Evolutionary conservation across 2,113 vertebrate species (phyloP).

Genomic region (Abramis brama): DNA sequence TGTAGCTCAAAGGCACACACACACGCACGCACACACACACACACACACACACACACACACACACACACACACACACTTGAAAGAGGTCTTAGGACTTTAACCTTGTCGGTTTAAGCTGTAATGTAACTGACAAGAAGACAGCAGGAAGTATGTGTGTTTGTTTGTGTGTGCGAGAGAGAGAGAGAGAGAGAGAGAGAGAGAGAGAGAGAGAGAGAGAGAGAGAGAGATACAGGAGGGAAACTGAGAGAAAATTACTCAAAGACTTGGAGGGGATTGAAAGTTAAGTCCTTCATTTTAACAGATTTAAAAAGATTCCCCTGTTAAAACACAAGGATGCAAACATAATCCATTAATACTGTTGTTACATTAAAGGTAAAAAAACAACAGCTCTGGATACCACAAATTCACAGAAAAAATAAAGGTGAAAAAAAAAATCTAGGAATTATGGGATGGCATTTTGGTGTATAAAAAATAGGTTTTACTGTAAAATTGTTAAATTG

Average conservation of each 20-base stretch:
- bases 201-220: slow-evolving; percentile 17
- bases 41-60: slow-evolving; percentile 17
- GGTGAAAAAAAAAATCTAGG: background rate
- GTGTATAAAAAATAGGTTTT: too few species aligned
- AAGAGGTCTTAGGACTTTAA: slow-evolving; percentile 59
- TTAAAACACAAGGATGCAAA: background rate
- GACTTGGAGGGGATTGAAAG: background rate
- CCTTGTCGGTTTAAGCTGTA: slow-evolving; percentile 59
- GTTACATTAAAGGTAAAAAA: background rate
- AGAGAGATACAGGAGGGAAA: background rate
- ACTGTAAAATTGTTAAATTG: background rate
- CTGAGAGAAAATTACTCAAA: background rate
- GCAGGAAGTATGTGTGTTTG: background rate
- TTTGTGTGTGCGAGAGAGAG: background rate
- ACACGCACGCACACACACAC: slow-evolving; percentile 26
- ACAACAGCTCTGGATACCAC: too few species aligned
- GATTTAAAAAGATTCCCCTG: background rate
- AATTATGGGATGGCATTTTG: background rate
- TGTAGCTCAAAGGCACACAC: slow-evolving; percentile 48
- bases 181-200: background rate
- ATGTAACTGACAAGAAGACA: slow-evolving; percentile 52
- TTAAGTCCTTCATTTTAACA: background rate
- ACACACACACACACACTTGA: slow-evolving; percentile 27
- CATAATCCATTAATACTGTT: background rate
- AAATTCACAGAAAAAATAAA: too few species aligned